Percentiles rank a stretch among this genome's conserved stretches.
Conservation (phyloP, 2,113 vertebrate species). For the Pollachius pollachius region DNA sequence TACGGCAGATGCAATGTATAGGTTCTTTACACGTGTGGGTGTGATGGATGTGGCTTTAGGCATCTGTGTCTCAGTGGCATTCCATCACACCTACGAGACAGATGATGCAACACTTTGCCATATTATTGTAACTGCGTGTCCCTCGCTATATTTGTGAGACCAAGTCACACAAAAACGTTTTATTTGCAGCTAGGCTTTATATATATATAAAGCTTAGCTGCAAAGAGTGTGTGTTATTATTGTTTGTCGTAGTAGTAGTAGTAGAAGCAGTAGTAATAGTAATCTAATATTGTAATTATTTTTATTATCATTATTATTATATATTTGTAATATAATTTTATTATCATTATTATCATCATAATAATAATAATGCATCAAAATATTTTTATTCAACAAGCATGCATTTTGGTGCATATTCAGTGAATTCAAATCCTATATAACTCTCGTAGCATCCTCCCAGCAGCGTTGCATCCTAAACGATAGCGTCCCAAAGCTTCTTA, state of each 20-base stretch:
- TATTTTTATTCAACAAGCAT: neutral
- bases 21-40: neutral
- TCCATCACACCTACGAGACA: neutral
- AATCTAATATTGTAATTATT: too few species aligned
- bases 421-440: neutral
- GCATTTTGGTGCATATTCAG: neutral
- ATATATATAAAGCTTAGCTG: too few species aligned
- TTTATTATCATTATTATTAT: too few species aligned
- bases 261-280: neutral
- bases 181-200: too few species aligned
- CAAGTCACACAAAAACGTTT: too few species aligned
- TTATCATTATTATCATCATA: too few species aligned
- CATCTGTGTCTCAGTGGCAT: neutral
- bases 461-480: constrained; percentile 10
- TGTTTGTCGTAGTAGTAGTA: too few species aligned
- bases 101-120: neutral
- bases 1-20: neutral
- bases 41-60: neutral
- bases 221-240: too few species aligned
- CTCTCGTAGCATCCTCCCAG: neutral
- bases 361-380: too few species aligned
- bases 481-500: constrained; percentile 22
- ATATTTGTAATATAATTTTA: too few species aligned
- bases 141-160: too few species aligned
- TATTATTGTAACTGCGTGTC: neutral